Percentiles rank a stretch among this genome's conserved stretches.
Conservation (phyloP, 2,888 invertebrate genomes). For the Drosophila melanosoma region DNA sequence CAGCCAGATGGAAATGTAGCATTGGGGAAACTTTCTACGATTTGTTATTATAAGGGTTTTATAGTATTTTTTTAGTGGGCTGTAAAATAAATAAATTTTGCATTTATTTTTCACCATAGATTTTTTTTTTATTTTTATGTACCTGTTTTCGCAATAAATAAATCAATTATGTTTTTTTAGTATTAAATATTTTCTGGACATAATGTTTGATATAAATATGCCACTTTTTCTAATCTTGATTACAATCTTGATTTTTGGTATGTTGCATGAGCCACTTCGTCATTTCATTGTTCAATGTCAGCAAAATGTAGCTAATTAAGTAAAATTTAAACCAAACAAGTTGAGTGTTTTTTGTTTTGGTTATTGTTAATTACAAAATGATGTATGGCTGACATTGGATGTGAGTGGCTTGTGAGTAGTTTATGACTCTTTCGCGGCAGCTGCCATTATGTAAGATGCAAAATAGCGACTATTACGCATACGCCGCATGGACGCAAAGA, state of each 20-base stretch:
- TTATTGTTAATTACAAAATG: constrained; percentile 51
- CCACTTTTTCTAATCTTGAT: too few species aligned
- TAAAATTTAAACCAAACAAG: constrained; percentile 51
- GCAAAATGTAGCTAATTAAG: constrained; percentile 45
- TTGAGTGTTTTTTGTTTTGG: constrained; percentile 23
- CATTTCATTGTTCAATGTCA: constrained; percentile 39
- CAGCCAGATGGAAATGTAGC: neutral
- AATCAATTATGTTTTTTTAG: neutral
- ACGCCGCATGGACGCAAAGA: constrained; percentile 42
- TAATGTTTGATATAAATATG: neutral
- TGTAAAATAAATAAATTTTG: neutral
- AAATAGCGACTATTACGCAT: constrained; percentile 41
- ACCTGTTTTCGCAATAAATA: neutral
- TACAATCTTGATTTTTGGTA: constrained; percentile 2
- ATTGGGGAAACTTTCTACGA: neutral
- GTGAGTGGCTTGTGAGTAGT: constrained; percentile 20
- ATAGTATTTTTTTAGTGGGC: neutral
- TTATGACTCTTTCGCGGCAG: constrained; percentile 11
- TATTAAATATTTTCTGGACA: neutral
- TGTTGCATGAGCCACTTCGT: constrained; percentile 16
- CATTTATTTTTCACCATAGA: neutral
- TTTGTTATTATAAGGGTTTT: neutral
- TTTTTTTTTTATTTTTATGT: neutral
- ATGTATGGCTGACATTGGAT: constrained; percentile 50
- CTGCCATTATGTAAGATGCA: constrained; percentile 18